Conservation (phyloP, 2,797 vertebrate species). For the Coreius guichenoti region DNA sequence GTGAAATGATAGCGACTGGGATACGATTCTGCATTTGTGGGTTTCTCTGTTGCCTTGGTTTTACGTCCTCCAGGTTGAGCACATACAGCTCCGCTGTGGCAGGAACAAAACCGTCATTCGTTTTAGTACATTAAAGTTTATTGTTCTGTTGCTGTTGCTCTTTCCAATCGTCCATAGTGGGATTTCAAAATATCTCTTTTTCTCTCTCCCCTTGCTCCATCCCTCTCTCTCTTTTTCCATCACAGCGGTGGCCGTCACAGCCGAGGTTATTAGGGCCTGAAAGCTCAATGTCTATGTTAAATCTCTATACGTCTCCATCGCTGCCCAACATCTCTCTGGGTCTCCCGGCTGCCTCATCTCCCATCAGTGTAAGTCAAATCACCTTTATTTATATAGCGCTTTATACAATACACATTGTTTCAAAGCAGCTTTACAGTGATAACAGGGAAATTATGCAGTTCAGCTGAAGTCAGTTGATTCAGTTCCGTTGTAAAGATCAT, state of each 20-base stretch:
- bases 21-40: conserved; percentile 8
- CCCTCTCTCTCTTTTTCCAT: conserved; percentile 62
- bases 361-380: conserved; percentile 87
- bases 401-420: no score
- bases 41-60: conserved; percentile 26
- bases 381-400: no score
- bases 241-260: conserved; percentile 91
- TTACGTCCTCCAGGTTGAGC: conserved; percentile 20
- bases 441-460: no score
- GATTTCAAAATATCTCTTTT: conserved; percentile 64
- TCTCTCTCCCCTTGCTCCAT: conserved; percentile 47
- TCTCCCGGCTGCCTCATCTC: conserved; percentile 86
- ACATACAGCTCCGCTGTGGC: conserved; percentile 46
- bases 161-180: conserved; percentile 65
- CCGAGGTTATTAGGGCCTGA: conserved; percentile 89
- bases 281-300: conserved; percentile 92
- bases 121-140: conserved; percentile 68
- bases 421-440: no score
- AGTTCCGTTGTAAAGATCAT: no score
- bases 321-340: conserved; percentile 97
- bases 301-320: conserved; percentile 96
- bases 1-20: conserved; percentile 53
- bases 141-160: conserved; percentile 65
- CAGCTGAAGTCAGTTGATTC: no score
- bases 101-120: conserved; percentile 59